Conservation (phyloP, 2,888 invertebrate species). For the Apoderus coryli region DNA sequence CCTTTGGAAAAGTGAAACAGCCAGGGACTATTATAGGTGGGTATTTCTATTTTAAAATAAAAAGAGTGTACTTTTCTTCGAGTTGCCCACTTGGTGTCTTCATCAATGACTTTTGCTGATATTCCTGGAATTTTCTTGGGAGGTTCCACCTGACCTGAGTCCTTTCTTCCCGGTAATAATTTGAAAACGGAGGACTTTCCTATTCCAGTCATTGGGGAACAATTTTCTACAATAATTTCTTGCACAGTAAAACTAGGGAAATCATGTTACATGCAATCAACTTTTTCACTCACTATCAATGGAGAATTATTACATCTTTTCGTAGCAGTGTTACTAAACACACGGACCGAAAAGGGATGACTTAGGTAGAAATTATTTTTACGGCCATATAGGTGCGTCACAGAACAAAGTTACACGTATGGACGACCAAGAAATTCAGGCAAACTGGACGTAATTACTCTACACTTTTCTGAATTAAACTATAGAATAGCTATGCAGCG, state of each 20-base stretch:
- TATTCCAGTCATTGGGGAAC: slow-evolving; percentile 7
- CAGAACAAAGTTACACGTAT: too few relatives aligned
- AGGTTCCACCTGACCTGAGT: slow-evolving; percentile 8
- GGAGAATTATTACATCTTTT: slow-evolving; percentile 1
- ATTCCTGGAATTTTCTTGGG: slow-evolving; percentile 7
- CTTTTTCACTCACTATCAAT: background rate
- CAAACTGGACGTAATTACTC: too few relatives aligned
- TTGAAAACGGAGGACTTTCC: slow-evolving; percentile 4
- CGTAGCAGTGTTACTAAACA: too few relatives aligned
- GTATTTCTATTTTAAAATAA: slow-evolving; percentile 9
- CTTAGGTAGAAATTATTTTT: too few relatives aligned
- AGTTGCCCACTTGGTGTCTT: slow-evolving; percentile 7
- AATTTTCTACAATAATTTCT: slow-evolving; percentile 6
- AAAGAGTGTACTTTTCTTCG: slow-evolving; percentile 6
- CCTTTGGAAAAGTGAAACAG: too few relatives aligned
- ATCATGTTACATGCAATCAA: slow-evolving; percentile 4
- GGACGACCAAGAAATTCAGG: too few relatives aligned
- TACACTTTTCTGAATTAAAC: too few relatives aligned
- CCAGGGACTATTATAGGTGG: too few relatives aligned
- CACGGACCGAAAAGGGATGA: too few relatives aligned
- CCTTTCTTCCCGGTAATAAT: slow-evolving; percentile 7
- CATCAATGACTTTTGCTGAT: slow-evolving; percentile 8
- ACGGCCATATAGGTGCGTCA: too few relatives aligned
- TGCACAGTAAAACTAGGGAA: slow-evolving; percentile 8
- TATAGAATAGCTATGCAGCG: too few relatives aligned